These are phyloP conservation scores for Distichodus sexfasciatus DNA, from an alignment of 2,797 vertebrate genomes.

Conservation along the genomic window DNA sequence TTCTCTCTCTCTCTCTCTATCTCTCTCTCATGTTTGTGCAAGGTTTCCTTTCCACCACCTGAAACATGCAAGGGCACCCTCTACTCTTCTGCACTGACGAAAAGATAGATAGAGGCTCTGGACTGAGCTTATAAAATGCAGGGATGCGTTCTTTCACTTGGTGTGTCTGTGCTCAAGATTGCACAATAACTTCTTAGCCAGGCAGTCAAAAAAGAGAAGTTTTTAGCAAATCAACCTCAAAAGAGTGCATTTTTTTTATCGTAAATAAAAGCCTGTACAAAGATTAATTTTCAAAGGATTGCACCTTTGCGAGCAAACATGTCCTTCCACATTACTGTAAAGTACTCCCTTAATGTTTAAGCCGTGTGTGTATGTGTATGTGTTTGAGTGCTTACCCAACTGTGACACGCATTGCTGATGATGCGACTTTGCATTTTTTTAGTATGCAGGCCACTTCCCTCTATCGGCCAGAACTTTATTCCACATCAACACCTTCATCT, in stretches of 20 bases:
- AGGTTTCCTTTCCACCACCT: constrained; percentile 73
- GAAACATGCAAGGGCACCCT: constrained; percentile 49
- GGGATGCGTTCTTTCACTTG: neutral
- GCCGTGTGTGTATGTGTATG: neutral
- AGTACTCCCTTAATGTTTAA: neutral
- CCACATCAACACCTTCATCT: neutral
- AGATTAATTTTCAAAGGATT: neutral
- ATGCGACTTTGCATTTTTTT: neutral
- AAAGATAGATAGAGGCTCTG: neutral
- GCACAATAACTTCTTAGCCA: neutral
- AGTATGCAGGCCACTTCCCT: neutral
- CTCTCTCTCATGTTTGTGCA: constrained; percentile 65
- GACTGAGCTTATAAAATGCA: neutral
- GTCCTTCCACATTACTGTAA: neutral
- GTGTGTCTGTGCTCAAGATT: neutral
- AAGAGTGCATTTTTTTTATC: neutral
- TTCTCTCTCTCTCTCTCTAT: constrained; percentile 14
- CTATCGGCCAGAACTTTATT: neutral
- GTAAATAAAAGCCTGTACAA: no score
- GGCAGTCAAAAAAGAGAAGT: neutral
- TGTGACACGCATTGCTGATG: neutral
- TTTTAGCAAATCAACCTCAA: neutral
- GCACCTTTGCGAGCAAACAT: neutral
- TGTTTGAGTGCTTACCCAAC: neutral
- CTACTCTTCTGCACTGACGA: neutral